Base-by-base conservation (phyloP, 2,797 vertebrate species). In the Poeciliopsis infans region DNA sequence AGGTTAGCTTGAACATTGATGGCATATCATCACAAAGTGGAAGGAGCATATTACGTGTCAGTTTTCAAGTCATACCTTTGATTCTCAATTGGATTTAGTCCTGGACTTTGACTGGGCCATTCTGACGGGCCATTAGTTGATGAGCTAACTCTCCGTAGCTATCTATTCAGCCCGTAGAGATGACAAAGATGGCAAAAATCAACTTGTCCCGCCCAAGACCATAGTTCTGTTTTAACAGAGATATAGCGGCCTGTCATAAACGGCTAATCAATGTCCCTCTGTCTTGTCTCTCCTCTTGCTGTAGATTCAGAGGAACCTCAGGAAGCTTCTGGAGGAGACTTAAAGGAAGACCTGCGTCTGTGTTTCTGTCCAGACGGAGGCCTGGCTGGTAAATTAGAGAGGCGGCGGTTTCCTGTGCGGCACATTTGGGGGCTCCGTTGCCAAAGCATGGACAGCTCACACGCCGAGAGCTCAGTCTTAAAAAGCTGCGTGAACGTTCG, bases 241-340 rank as follows among this genome's bases (percentile, higher is more conserved):
- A 64, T 4, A 20, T 7, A 4, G 4, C 7, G 4, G 64, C 5
- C 39, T 25, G 12, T 68, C 1, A 8, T 12, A 41, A 68, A 12
- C 4, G 4, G 20, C 33, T 18, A 18, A 70, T 70, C 5, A 15
- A n/a, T 28, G 43, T 70, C 4, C 25, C 11, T 68, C 23, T 11
- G 23, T 41, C 18, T 68, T 23, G 18, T n/a, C 25, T 31, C 25
- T 75, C 5, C 1, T 73, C 41, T 78, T 83, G 45, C 76, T 75
- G n/a, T 74, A 94, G 92, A 93, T 95, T 83, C 91, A 93, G 78
- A 88, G 82, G 83, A 95, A 93, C 83, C 92, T 95, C 10, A 87
- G 64, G 82, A 95, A 94, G 86, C 93, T 95, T 20, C 92, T 96
- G 47, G 93, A 94, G 57, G 94, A 94, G 82, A 95, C 93, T 79